Base-by-base conservation (phyloP, 2,113 vertebrate species). In the Archilochus colubris region DNA sequence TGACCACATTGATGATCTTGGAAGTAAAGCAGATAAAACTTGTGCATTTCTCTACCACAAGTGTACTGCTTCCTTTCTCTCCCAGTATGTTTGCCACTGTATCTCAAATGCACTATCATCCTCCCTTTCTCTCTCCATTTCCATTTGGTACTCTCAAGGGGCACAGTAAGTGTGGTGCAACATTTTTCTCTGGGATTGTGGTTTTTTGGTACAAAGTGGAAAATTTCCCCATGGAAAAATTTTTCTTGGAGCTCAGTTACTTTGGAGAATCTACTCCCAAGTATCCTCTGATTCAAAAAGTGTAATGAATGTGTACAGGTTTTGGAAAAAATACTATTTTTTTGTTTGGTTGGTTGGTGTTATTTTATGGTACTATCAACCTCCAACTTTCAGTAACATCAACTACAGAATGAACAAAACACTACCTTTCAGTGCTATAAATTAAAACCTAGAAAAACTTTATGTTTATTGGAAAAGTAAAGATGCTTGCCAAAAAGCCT, bases 371-470 rank as follows among this genome's bases (percentile, higher is more conserved):
- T 50, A 30, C 82, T 77, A n/a, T 90, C 94, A 86, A 89, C 62
- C 94, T 94, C 54, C 77, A 96, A 62, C 64, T 93, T 96, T 88
- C 43, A 64, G 62, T 85, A 64, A 90, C 66, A 74, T 93, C 50
- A 25, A 2, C 69, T 94, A 28, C 55, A 77, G 75, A 88, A 80
- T 90, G 84, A 88, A 94, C 96, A 93, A 88, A 76, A 90, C 72
- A 77, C 68, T 73, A 75, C 63, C 9, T 15, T 95, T 89, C 84
- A 82, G 43, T 36, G 53, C 84, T 82, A 64, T 95, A 95, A 96
- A 90, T 97, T 93, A 93, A 95, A 93, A 74, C 38, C 40, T 57
- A 93, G 85, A 78, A 96, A 96, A 94, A 85, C n/a, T 61, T 87
- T 69, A 33, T 80, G 80, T 87, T 95, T 96, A 91, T 76, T 85